These are phyloP conservation scores for Aricia agestis DNA, from an alignment of 1,140 invertebrate species.

Conservation along the genomic window DNA sequence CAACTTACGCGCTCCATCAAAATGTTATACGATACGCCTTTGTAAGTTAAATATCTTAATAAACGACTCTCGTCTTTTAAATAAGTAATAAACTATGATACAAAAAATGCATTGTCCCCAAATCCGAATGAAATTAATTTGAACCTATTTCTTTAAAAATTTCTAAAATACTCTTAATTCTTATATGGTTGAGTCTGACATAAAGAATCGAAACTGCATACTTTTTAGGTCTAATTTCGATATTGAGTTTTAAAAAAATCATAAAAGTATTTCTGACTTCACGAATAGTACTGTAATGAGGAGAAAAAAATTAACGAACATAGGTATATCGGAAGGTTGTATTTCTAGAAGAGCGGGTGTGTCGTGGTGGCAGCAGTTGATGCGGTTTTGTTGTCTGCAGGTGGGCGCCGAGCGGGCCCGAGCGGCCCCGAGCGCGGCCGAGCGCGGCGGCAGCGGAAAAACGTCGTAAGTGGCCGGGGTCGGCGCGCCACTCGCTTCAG, in stretches of 20 bases:
- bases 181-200: too few species aligned
- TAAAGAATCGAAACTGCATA: not conserved
- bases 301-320: not conserved
- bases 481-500: constrained; percentile 43
- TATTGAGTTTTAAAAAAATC: not conserved
- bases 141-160: too few species aligned
- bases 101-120: too few species aligned
- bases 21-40: constrained; percentile 3
- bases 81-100: too few species aligned
- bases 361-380: constrained; percentile 33
- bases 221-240: not conserved
- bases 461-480: constrained; percentile 40
- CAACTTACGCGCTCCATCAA: not conserved
- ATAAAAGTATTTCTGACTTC: not conserved
- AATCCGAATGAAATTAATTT: too few species aligned
- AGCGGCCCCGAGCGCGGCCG: constrained; percentile 36
- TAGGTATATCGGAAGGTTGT: constrained; percentile 45
- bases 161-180: too few species aligned
- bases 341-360: constrained; percentile 33
- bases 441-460: constrained; percentile 27
- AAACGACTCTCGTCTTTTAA: too few species aligned
- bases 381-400: constrained; percentile 59
- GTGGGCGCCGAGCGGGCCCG: constrained; percentile 29
- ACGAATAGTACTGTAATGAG: not conserved
- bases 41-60: not conserved